Conservation (phyloP, 2,888 invertebrate genomes). For the Nemoura dubitans region DNA sequence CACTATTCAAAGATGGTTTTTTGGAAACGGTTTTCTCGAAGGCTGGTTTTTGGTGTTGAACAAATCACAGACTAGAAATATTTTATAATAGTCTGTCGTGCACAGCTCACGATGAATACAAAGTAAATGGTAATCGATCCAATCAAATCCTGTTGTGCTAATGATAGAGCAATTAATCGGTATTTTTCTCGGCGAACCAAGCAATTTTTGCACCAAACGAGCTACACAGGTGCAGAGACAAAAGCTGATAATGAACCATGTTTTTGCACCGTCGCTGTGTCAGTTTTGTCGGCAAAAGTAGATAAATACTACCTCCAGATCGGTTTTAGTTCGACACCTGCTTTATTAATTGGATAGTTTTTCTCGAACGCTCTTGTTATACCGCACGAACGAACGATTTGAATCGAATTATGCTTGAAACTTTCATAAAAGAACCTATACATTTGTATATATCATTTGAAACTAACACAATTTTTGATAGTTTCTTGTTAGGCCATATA, state of each 20-base stretch:
- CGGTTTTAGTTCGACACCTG: neutral
- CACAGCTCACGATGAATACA: neutral
- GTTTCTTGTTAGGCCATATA: neutral
- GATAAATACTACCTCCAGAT: neutral
- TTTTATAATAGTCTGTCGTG: neutral
- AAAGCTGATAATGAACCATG: neutral
- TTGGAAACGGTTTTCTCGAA: neutral
- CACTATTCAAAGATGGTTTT: neutral
- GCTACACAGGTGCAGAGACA: neutral
- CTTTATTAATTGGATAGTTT: neutral
- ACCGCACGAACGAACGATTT: neutral
- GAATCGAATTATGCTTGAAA: neutral
- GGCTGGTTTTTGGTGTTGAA: neutral
- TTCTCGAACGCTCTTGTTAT: neutral
- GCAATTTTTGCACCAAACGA: neutral
- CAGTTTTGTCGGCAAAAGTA: neutral
- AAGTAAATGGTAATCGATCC: neutral
- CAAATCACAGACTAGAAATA: neutral
- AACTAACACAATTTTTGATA: neutral
- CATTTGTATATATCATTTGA: neutral
- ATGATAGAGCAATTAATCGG: neutral
- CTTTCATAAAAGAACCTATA: neutral
- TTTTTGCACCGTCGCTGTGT: neutral
- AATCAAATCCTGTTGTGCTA: conserved; percentile 12
- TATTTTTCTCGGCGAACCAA: neutral